phyloP scores from a whole-genome alignment of 2,888 invertebrate species.

The Aleiodes alternator region DNA sequence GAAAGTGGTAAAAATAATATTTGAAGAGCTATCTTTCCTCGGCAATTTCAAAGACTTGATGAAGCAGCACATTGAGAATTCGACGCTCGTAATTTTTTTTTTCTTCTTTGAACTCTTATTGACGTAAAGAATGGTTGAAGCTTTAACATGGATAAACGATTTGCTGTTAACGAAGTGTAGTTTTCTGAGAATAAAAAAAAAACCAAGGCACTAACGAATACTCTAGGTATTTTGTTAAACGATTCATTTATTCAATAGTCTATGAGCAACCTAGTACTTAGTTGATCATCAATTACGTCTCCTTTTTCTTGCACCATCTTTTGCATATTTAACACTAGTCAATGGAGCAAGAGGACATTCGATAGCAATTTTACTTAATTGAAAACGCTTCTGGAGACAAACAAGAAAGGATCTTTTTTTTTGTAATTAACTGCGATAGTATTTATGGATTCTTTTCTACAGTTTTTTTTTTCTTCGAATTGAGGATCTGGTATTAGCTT shows the following conservation, averaged over 20 bases:
- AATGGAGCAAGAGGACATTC: neutral
- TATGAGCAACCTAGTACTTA: slow-evolving; percentile 45
- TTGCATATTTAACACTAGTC: slow-evolving; percentile 53
- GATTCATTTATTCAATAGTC: slow-evolving; percentile 30
- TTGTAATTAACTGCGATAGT: slow-evolving; percentile 6
- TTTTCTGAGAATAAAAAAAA: neutral
- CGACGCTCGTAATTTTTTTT: neutral
- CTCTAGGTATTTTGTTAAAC: neutral
- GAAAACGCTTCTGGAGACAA: slow-evolving; percentile 14
- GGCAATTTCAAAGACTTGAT: slow-evolving; percentile 12
- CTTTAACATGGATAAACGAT: slow-evolving; percentile 6
- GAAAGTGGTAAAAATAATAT: slow-evolving; percentile 32
- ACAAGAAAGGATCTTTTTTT: slow-evolving; percentile 5
- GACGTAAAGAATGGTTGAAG: neutral
- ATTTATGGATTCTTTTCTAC: too few relatives aligned
- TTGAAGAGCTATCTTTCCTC: neutral
- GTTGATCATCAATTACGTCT: slow-evolving; percentile 54
- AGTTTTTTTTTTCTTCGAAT: too few relatives aligned
- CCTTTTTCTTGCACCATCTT: slow-evolving; percentile 36
- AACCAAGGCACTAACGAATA: neutral
- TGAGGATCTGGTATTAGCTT: neutral
- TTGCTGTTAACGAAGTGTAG: neutral
- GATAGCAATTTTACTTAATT: slow-evolving; percentile 40
- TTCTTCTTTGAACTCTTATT: neutral
- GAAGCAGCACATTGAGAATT: slow-evolving; percentile 7